phyloP scores from a whole-genome alignment of 2,797 vertebrate species.

The Coluber constrictor region DNA sequence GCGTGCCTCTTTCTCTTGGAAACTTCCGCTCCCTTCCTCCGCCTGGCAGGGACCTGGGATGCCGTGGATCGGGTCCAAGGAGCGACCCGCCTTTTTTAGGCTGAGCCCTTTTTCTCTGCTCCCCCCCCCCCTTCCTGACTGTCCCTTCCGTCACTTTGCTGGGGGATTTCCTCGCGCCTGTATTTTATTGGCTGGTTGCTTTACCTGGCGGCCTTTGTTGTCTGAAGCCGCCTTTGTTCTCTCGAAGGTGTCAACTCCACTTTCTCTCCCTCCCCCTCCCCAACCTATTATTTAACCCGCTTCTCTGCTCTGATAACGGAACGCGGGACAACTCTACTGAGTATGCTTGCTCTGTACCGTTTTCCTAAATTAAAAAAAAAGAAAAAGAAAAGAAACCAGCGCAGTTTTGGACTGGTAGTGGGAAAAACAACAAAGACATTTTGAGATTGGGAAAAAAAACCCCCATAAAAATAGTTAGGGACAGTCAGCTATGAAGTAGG shows the following conservation, averaged over 20 bases:
- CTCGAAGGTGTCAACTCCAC: slow-evolving; percentile 44
- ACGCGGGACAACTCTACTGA: background rate
- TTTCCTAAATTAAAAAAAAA: background rate
- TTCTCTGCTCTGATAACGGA: background rate
- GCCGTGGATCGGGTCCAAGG: background rate
- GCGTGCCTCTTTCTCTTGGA: background rate
- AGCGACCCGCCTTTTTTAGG: background rate
- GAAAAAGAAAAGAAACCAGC: background rate
- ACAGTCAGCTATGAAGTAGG: too few relatives aligned
- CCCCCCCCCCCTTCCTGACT: background rate
- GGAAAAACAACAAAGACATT: background rate
- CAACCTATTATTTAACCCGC: slow-evolving; percentile 34
- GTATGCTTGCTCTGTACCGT: background rate
- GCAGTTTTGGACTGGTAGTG: background rate
- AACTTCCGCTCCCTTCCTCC: background rate
- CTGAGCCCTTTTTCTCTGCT: background rate
- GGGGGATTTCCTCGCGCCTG: background rate
- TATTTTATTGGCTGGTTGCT: background rate
- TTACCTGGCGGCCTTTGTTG: slow-evolving; percentile 56
- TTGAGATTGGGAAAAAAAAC: background rate
- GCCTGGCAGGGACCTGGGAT: background rate
- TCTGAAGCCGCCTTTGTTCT: slow-evolving; percentile 60
- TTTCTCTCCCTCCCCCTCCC: background rate
- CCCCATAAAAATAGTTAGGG: background rate
- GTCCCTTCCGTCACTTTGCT: slow-evolving; percentile 20